Evolutionary conservation across 2,888 invertebrate genomes (phyloP).

Genomic region (Acanthosepion lycidas): DNA sequence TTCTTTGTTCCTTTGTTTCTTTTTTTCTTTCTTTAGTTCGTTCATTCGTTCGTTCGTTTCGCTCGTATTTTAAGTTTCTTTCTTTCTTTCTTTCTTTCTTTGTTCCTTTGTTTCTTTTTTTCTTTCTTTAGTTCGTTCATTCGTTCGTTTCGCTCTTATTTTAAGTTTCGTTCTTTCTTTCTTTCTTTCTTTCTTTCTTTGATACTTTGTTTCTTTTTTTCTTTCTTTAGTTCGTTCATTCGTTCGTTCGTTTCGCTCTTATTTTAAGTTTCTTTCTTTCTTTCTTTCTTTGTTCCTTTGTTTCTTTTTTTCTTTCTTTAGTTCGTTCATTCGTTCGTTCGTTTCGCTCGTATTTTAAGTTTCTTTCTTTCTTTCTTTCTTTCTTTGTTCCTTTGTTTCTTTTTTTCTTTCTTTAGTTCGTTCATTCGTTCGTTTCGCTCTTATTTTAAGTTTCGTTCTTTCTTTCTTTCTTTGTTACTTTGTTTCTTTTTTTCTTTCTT

Average conservation of each 20-base stretch:
- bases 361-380: too few relatives aligned
- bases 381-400: too few relatives aligned
- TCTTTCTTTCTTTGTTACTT: background rate
- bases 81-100: too few relatives aligned
- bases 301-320: too few relatives aligned
- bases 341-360: too few relatives aligned
- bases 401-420: background rate
- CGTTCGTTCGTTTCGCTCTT: background rate
- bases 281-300: too few relatives aligned
- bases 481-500: too few relatives aligned
- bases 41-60: too few relatives aligned
- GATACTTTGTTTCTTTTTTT: background rate
- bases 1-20: too few relatives aligned
- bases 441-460: background rate
- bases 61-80: too few relatives aligned
- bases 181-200: background rate
- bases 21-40: background rate
- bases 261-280: background rate
- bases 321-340: too few relatives aligned
- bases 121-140: background rate
- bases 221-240: background rate
- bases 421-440: background rate
- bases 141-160: background rate
- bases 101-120: background rate
- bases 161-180: background rate